Evolutionary conservation across 2,113 vertebrate genomes (phyloP), one percentile per base, ranked within the genome.

Genomic region (Paraplagusia blochii): DNA sequence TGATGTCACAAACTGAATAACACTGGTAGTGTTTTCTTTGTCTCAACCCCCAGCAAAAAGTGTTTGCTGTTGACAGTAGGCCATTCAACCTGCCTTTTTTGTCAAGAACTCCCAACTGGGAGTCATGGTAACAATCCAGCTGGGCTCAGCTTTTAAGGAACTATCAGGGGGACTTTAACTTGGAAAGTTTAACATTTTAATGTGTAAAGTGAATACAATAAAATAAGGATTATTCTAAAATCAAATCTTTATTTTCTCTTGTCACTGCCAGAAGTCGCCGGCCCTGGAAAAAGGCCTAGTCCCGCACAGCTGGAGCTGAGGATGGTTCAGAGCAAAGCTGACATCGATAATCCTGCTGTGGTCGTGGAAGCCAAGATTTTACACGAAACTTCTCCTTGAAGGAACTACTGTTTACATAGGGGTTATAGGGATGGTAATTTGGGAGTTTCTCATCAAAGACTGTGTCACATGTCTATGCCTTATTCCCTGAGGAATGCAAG

Each of bases 301-400:
- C 87, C 94, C 7, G 92, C 95, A 44, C 93, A 96, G 66, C 91
- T 99, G 86, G 96, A 99, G 89, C 84, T 98, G 73, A 87, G 93
- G 72, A 95, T 99, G 94, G 91, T 99, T 15, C 96, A 98, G 91
- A 98, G 96, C 91, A 98, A 94, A 85, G 88, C 77, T 5, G 95
- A 98, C 88, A 98, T 98, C 16, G 97, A 99, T 83, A 89, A 94
- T 79, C 97, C 97, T 0, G 88, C 91, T 82, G 89, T 95, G 15
- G 91, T 94, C 14, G 83, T 98, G 63, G 86, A 90, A 54, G 95
- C 93, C 51, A 87, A 86, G 1, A 76, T 93, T 84, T 85, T 96
- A 85, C 91, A 93, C 79, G 73, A 44, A 53, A 29, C 83, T 65
- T 40, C 72, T 17, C 81, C 73, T 77, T 76, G 83, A 77, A 63